Evolutionary conservation across 1,140 invertebrate genomes (phyloP).

Genomic region (Musca domestica): DNA sequence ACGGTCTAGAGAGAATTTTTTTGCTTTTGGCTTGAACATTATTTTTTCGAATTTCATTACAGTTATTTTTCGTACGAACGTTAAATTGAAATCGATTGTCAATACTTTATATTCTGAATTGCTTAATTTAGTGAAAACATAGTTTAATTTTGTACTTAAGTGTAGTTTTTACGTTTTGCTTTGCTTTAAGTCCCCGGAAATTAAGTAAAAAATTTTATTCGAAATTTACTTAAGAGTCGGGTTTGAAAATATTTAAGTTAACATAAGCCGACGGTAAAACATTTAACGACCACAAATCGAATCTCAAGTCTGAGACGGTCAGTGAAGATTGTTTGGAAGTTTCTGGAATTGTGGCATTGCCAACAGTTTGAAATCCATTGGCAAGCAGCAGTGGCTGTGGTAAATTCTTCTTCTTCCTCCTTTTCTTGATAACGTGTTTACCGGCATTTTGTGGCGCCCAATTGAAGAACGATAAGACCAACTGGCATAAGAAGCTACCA

Average conservation of each 20-base stretch:
- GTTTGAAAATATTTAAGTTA: too few species aligned
- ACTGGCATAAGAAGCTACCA: too few species aligned
- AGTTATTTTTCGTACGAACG: too few species aligned
- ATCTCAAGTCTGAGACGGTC: too few species aligned
- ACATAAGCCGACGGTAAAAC: too few species aligned
- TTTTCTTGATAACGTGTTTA: too few species aligned
- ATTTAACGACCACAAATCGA: too few species aligned
- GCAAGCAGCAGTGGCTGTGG: not conserved
- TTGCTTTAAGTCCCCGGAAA: not conserved
- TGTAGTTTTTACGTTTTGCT: too few species aligned
- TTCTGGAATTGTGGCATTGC: conserved; percentile 21
- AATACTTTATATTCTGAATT: not conserved
- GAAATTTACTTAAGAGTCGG: not conserved
- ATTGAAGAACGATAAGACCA: too few species aligned
- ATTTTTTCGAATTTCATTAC: too few species aligned
- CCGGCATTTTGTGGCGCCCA: too few species aligned
- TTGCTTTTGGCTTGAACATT: too few species aligned
- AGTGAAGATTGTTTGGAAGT: conserved; percentile 12
- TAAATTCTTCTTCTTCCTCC: not conserved
- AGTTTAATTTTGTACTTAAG: not conserved
- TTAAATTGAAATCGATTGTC: not conserved
- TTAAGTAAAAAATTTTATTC: conserved; percentile 17
- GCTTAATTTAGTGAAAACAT: not conserved
- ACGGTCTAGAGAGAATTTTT: not conserved
- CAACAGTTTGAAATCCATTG: conserved; percentile 7